A percentile compares a stretch with the other conserved stretches of the same genome.
Conservation (phyloP, 2,113 vertebrate genomes). For the Etheostoma cragini region DNA sequence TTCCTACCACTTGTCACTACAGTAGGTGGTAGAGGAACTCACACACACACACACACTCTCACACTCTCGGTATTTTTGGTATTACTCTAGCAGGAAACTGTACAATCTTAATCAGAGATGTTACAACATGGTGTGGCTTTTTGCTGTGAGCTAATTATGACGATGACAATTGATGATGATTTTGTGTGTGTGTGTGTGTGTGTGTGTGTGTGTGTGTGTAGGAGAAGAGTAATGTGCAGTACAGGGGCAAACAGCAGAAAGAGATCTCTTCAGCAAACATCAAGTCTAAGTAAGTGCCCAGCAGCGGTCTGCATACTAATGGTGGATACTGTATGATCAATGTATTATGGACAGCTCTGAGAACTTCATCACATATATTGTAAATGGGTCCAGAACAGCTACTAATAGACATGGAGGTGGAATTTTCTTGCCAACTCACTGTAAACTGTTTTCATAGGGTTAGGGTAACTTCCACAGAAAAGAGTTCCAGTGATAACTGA, state of each 20-base stretch:
- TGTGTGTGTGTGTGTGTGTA: slow-evolving; percentile 58
- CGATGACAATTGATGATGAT: too few species aligned
- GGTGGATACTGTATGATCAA: neutral
- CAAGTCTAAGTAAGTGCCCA: slow-evolving; percentile 82
- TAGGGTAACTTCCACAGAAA: neutral
- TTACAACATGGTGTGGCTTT: slow-evolving; percentile 10
- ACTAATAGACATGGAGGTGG: neutral
- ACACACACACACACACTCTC: neutral
- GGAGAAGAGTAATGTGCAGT: slow-evolving; percentile 83
- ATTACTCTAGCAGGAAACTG: neutral
- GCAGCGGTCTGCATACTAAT: neutral
- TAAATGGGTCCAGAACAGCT: neutral
- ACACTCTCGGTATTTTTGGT: neutral
- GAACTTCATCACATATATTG: neutral
- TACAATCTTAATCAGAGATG: neutral
- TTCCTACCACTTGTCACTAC: slow-evolving; percentile 12
- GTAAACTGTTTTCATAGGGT: neutral
- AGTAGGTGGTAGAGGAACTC: slow-evolving; percentile 9
- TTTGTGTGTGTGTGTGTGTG: slow-evolving; percentile 35
- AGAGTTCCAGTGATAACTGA: neutral
- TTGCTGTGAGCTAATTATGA: slow-evolving; percentile 41
- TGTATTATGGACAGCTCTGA: neutral
- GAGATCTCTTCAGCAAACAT: slow-evolving; percentile 77
- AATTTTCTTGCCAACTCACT: slow-evolving; percentile 1
- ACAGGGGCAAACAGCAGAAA: slow-evolving; percentile 81